Evolutionary conservation across 1,140 invertebrate genomes (phyloP), one percentile per base, ranked within the genome.

Genomic region (Drosophila simulans): DNA sequence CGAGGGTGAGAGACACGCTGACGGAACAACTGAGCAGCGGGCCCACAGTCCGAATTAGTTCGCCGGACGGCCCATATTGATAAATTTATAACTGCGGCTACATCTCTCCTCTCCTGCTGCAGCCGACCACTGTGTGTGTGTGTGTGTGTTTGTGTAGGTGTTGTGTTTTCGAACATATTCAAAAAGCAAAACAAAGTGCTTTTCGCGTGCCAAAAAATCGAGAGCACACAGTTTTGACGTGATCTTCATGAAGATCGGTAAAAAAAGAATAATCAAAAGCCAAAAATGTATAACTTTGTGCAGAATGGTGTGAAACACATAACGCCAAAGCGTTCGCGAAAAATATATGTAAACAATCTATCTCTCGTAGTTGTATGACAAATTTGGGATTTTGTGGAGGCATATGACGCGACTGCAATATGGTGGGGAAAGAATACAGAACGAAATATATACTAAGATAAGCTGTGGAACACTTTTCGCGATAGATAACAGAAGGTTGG

Each of bases 11-110:
- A 55, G 45, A 51, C 40, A 57, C 43, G 40, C 64, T 40, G 35
- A 42, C 39, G 45, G 53, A 76, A 48, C 45, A 74, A 71, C 59
- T 42, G 60, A 65, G 75, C 53, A 20, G 11, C 31, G 42, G 25
- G 49, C 54, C 59, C 31, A 55, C 82, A 84, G 80, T 80, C 66
- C 62, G 54, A 82, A 68, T 82, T 59, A 55, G 83, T 74, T 68
- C 54, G 71, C 75, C 76, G 55, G 46, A 54, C 79, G 51, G 58
- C 58, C 79, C 66, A 79, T 82, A 88, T 86, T 82, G 60, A 82
- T 76, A 40, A 49, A 76, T 72, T 70, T 45, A 77, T 68, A 46
- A 54, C 65, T 72, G 46, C 75, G 58, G 40, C 59, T 37, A 48
- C 15, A 56, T 60, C 27, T 74, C 56, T 27, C 34, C 51, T 57